These are phyloP conservation scores for Dolomedes plantarius DNA, from an alignment of 2,888 invertebrate genomes.

Conservation along the genomic window DNA sequence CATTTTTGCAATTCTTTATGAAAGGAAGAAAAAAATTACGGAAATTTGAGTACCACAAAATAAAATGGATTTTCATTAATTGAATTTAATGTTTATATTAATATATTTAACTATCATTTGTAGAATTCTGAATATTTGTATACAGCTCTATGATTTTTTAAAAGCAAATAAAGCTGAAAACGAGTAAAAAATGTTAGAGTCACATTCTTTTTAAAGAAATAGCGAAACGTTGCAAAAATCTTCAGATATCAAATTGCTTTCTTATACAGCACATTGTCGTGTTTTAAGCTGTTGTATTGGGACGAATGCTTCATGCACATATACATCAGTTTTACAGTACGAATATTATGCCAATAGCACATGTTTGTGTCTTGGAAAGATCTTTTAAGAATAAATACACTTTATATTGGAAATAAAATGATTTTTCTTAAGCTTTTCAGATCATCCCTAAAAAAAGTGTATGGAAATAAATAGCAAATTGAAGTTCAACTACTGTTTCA, in stretches of 20 bases:
- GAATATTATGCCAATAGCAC: constrained; percentile 58
- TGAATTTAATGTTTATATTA: too few species aligned
- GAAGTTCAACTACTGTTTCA: neutral
- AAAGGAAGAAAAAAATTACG: too few species aligned
- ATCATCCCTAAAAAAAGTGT: neutral
- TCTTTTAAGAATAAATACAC: constrained; percentile 56
- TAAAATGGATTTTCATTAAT: too few species aligned
- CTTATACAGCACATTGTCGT: constrained; percentile 62
- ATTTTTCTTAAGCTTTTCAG: neutral
- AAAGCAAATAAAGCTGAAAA: too few species aligned
- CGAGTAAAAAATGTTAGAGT: too few species aligned
- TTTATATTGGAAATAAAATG: neutral
- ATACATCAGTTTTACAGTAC: constrained; percentile 17
- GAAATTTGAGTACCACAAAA: too few species aligned
- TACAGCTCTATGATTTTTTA: too few species aligned
- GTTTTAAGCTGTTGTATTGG: neutral
- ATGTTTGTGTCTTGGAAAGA: constrained; percentile 57
- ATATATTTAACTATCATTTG: too few species aligned
- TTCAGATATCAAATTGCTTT: constrained; percentile 47
- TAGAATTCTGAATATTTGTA: too few species aligned
- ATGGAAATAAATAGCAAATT: constrained; percentile 1
- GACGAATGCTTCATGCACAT: neutral
- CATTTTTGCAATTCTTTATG: too few species aligned
- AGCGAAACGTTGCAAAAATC: too few species aligned
- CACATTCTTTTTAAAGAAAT: too few species aligned